phyloP scores from a whole-genome alignment of 1,140 invertebrate genomes.

The Neuroterus valhalla region DNA sequence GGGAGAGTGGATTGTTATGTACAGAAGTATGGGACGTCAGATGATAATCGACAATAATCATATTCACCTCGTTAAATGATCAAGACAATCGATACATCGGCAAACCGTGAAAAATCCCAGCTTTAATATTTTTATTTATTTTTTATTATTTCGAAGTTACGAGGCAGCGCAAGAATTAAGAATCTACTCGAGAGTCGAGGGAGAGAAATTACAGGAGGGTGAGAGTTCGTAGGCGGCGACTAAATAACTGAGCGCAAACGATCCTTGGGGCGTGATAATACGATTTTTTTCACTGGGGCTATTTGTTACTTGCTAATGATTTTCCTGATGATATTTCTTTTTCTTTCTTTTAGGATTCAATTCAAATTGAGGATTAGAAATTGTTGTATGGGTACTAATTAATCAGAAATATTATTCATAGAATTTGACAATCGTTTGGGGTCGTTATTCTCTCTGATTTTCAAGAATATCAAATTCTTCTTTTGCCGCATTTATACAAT shows the following conservation, averaged over 20 bases:
- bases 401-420: too few species aligned
- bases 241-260: constrained; percentile 28
- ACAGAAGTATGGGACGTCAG: constrained; percentile 39
- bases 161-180: constrained; percentile 17
- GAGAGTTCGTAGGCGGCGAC: constrained; percentile 27
- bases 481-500: neutral
- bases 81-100: constrained; percentile 50
- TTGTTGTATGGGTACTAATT: neutral
- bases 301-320: constrained; percentile 29
- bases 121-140: constrained; percentile 10
- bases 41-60: constrained; percentile 58
- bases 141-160: constrained; percentile 12
- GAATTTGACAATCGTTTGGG: too few species aligned
- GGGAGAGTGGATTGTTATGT: constrained; percentile 57
- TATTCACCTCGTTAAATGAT: constrained; percentile 62
- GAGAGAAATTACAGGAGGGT: constrained; percentile 24
- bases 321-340: neutral
- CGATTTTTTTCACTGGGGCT: constrained; percentile 5
- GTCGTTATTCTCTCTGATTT: too few species aligned
- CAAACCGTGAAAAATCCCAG: constrained; percentile 2
- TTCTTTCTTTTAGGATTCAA: neutral
- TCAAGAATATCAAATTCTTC: neutral
- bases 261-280: constrained; percentile 28
- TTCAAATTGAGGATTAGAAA: neutral
- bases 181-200: constrained; percentile 12